A percentile compares a stretch with the other conserved stretches of the same genome.
These are phyloP conservation scores for Tipula unca DNA, from an alignment of 2,888 invertebrate species.

Conservation along the genomic window DNA sequence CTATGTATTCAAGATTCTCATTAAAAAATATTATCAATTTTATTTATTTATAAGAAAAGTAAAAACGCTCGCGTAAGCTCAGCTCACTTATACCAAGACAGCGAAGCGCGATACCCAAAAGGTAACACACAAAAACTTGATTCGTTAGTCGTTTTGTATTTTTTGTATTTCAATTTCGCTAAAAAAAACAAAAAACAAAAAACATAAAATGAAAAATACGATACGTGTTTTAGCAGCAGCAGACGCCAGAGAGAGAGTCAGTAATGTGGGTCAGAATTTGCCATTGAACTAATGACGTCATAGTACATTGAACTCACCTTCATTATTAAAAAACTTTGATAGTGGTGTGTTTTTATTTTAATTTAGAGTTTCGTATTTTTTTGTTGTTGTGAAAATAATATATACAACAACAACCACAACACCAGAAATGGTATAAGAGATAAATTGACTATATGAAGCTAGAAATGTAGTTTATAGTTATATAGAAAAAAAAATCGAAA, in stretches of 20 bases:
- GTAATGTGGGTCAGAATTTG: conserved; percentile 45
- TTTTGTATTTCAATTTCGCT: conserved; percentile 10
- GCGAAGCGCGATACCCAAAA: neutral
- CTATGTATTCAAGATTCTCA: neutral
- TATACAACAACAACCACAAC: neutral
- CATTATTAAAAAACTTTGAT: conserved; percentile 16
- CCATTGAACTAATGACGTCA: conserved; percentile 45
- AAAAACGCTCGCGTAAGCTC: conserved; percentile 2
- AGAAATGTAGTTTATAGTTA: neutral
- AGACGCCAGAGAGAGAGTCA: conserved; percentile 36
- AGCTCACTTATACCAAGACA: neutral
- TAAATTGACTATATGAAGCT: neutral
- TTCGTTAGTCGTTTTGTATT: neutral
- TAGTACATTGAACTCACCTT: conserved; percentile 36
- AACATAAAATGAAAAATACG: too few species aligned
- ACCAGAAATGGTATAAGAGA: neutral
- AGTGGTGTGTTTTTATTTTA: conserved; percentile 15
- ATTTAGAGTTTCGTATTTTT: neutral
- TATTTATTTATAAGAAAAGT: neutral
- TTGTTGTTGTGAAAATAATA: neutral
- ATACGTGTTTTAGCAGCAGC: conserved; percentile 25
- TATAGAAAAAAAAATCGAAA: neutral
- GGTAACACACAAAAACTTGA: neutral
- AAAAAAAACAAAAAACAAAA: neutral
- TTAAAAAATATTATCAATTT: neutral